Evolutionary conservation across 2,888 invertebrate species (phyloP).

Genomic region (Pseudanteris insignis): DNA sequence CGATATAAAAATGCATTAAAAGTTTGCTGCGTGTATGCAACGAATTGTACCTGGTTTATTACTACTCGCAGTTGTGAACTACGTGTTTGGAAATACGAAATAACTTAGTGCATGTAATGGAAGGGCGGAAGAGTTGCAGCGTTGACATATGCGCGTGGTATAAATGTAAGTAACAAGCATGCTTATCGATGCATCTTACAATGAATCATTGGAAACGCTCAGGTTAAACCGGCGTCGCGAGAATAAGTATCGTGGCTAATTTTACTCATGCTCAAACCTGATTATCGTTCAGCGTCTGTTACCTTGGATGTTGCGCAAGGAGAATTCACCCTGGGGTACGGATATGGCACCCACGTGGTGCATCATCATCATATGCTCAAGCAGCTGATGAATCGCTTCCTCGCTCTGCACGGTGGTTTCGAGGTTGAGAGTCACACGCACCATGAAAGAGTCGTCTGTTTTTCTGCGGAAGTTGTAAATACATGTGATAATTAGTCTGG

Average conservation of each 20-base stretch:
- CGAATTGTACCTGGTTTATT: slow-evolving; percentile 34
- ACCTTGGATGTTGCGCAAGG: slow-evolving; percentile 71
- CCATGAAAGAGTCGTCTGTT: slow-evolving; percentile 71
- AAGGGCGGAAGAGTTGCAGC: slow-evolving; percentile 12
- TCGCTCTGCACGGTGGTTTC: slow-evolving; percentile 72
- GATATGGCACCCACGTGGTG: slow-evolving; percentile 69
- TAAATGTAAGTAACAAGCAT: slow-evolving; percentile 41
- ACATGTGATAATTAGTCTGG: no score
- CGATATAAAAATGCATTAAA: slow-evolving; percentile 40
- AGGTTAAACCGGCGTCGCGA: not conserved
- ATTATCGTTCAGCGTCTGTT: no score
- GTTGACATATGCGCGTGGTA: slow-evolving; percentile 25
- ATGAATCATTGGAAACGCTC: slow-evolving; percentile 27
- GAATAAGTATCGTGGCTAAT: no score
- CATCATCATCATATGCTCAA: slow-evolving; percentile 71
- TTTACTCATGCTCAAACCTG: no score
- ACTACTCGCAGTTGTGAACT: slow-evolving; percentile 36
- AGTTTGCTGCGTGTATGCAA: slow-evolving; percentile 33
- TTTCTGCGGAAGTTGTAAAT: no score
- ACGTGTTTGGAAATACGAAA: slow-evolving; percentile 35
- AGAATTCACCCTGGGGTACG: slow-evolving; percentile 72
- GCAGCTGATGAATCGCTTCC: slow-evolving; percentile 67
- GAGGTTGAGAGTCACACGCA: slow-evolving; percentile 76
- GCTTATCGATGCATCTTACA: slow-evolving; percentile 38
- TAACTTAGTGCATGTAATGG: slow-evolving; percentile 24